These are phyloP conservation scores for Cygnus olor DNA, from an alignment of 2,797 vertebrate genomes.

Conservation along the genomic window DNA sequence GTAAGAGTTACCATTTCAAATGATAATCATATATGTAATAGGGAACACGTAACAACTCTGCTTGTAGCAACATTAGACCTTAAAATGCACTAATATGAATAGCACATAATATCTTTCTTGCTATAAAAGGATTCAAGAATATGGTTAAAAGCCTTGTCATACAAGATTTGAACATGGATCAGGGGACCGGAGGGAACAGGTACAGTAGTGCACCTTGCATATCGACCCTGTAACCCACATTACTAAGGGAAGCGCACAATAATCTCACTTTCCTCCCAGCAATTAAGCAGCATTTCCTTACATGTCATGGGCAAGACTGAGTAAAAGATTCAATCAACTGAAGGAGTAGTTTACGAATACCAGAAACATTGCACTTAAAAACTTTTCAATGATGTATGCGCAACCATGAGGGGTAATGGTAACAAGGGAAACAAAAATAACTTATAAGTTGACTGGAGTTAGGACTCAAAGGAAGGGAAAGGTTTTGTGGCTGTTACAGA, in stretches of 20 bases:
- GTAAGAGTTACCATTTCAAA: neutral
- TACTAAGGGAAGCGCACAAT: neutral
- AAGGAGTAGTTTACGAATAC: neutral
- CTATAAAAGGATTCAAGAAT: neutral
- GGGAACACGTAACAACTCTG: neutral
- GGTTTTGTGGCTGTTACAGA: neutral
- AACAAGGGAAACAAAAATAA: neutral
- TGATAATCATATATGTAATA: neutral
- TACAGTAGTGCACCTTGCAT: too few relatives aligned
- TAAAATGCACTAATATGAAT: neutral
- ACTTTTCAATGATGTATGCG: neutral
- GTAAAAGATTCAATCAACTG: neutral
- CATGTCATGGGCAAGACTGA: neutral
- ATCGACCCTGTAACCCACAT: neutral
- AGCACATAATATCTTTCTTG: neutral
- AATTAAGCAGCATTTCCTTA: neutral
- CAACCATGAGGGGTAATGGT: neutral
- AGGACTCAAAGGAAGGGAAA: neutral
- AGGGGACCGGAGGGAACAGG: neutral
- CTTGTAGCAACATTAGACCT: neutral
- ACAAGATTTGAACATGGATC: neutral
- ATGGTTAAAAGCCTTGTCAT: neutral
- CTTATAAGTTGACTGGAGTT: neutral
- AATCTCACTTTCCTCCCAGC: neutral
- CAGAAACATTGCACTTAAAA: neutral